Percentiles rank a stretch among this genome's conserved stretches.
Conservation (phyloP, 1,140 invertebrate species). For the Drosophila nigromelanica region DNA sequence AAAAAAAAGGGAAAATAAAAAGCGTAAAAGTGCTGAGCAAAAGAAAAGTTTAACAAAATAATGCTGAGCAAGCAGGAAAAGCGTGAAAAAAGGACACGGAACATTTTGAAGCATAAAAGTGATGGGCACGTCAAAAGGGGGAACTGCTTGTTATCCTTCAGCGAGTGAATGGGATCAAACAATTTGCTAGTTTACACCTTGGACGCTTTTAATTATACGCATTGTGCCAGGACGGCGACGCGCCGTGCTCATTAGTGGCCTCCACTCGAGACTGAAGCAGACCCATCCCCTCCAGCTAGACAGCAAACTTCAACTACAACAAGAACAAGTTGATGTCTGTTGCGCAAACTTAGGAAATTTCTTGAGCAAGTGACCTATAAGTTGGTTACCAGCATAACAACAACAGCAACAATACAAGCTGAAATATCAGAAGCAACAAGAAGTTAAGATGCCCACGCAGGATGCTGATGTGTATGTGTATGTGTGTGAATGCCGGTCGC, state of each 20-base stretch:
- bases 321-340: conserved; percentile 52
- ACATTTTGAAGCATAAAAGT: conserved; percentile 17
- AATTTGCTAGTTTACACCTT: conserved; percentile 82
- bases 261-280: conserved; percentile 13
- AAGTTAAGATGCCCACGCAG: conserved; percentile 22
- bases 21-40: conserved; percentile 61
- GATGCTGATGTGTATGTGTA: conserved; percentile 10
- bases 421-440: conserved; percentile 19
- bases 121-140: conserved; percentile 1
- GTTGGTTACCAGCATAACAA: conserved; percentile 43
- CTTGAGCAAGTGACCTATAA: conserved; percentile 73
- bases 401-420: conserved; percentile 16
- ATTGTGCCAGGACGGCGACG: conserved; percentile 57
- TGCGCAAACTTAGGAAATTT: conserved; percentile 65
- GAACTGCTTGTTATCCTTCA: conserved; percentile 23
- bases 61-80: conserved; percentile 61
- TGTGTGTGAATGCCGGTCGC: conserved; percentile 17
- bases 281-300: conserved; percentile 8
- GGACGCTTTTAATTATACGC: conserved; percentile 80
- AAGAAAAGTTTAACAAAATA: conserved; percentile 75
- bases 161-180: conserved; percentile 76
- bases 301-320: conserved; percentile 41
- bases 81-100: conserved; percentile 28
- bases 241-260: conserved; percentile 59
- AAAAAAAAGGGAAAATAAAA: conserved; percentile 34